phyloP scores from a whole-genome alignment of 2,888 invertebrate genomes.

The Teleiodes luculella region DNA sequence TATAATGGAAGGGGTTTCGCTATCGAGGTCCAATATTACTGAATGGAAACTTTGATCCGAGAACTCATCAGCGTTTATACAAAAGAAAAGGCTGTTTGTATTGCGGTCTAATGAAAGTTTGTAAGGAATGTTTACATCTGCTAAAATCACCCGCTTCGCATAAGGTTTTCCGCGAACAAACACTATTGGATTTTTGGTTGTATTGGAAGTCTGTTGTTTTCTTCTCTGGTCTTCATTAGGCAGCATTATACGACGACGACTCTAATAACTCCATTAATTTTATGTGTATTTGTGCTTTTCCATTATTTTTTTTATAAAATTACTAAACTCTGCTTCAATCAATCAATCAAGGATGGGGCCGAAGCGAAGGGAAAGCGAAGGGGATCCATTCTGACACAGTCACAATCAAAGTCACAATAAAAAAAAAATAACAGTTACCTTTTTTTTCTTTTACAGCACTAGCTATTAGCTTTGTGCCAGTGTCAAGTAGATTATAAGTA shows the following conservation, averaged over 20 bases:
- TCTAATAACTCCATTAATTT: constrained; percentile 1
- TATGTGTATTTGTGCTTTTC: neutral
- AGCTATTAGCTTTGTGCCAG: no score
- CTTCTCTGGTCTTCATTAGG: neutral
- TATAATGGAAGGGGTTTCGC: constrained; percentile 36
- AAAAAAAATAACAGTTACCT: no score
- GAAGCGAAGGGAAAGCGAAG: no score
- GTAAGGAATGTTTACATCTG: constrained; percentile 53
- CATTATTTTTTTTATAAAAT: neutral
- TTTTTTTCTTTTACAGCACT: no score
- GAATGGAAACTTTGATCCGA: constrained; percentile 57
- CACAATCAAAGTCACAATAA: no score
- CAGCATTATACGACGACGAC: neutral
- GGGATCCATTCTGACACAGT: no score
- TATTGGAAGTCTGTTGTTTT: constrained; percentile 12
- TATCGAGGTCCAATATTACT: constrained; percentile 45
- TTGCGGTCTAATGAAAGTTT: constrained; percentile 47
- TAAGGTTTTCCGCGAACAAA: constrained; percentile 31
- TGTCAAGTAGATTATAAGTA: no score
- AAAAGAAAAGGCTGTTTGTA: constrained; percentile 46
- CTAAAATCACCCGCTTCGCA: constrained; percentile 43
- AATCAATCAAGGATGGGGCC: no score
- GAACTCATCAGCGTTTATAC: constrained; percentile 58
- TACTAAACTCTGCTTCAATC: no score
- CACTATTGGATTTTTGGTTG: constrained; percentile 14